Evolutionary conservation across 2,113 vertebrate species (phyloP), one percentile per base, ranked within the genome.

Genomic region (Lipophrys pholis): DNA sequence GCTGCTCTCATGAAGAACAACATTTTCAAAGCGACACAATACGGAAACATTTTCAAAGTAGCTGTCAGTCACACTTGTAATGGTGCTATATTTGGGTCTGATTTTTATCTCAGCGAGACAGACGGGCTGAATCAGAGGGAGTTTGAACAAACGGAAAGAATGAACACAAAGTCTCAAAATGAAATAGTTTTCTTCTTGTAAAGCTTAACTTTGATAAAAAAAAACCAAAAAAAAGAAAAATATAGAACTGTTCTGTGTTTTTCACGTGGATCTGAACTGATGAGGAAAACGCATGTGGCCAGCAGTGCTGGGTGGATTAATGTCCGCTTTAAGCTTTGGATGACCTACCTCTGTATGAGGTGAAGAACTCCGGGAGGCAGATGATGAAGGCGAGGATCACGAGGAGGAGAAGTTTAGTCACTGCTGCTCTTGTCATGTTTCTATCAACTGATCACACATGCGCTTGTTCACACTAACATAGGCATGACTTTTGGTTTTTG

Each of bases 331-430:
- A 43, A 52, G 14, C 11, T 12, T 17, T 9, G 6, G 4, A 66
- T 50, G 45, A 88, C 88, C 72, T 60, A 97, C 96, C 94, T 95
- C 90, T 87, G 36, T 91, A 41, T 70, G 91, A 80, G 65, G 91
- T 91, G 91, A 97, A 97, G 91, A 96, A 94, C 46, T 98, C 96
- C 46, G 96, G 95, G 63, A 98, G 94, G 81, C 94, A 95, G 71
- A 98, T 79, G 90, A 97, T 94, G 77, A 96, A 93, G 43, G 85
- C 49, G 1, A 93, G 86, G 82, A 96, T 86, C 85, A 96, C 78
- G 58, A 94, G 91, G 21, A 95, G 46, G 62, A 90, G 12, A 69
- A 97, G 91, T 93, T 95, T 97, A 59, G 89, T 72, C 62, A 94
- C 38, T 3, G 79, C 81, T 41, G 89, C 75, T 85, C 90, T 94